Conservation (phyloP, 1,140 invertebrate genomes). For the Spodoptera litura region DNA sequence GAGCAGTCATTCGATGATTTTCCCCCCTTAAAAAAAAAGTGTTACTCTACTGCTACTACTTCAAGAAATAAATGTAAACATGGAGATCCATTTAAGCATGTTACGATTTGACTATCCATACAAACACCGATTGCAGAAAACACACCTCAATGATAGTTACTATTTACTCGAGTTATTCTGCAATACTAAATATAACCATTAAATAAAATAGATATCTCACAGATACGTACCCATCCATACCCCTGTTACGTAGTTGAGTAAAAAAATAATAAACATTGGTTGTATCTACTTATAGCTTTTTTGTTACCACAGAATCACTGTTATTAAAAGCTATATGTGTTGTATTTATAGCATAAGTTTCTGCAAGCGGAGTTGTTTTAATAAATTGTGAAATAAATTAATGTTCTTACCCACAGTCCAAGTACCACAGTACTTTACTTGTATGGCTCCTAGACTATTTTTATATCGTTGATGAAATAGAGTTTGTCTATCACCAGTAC, state of each 20-base stretch:
- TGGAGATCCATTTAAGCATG: no score
- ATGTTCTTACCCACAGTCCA: background rate
- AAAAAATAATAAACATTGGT: conserved; percentile 23
- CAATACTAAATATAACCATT: conserved; percentile 26
- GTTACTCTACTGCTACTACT: no score
- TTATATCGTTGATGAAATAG: no score
- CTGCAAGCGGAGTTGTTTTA: background rate
- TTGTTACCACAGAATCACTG: conserved; percentile 15
- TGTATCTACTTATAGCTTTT: background rate
- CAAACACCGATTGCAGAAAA: background rate
- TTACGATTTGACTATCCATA: no score
- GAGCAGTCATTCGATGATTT: no score
- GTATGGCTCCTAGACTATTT: background rate
- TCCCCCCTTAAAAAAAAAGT: no score
- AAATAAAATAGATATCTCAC: conserved; percentile 10
- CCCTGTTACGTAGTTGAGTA: conserved; percentile 14
- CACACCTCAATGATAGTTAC: background rate
- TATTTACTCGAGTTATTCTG: background rate
- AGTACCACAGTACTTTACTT: background rate
- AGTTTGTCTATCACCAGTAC: no score
- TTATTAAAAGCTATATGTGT: conserved; percentile 26
- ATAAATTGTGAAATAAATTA: background rate
- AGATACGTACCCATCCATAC: background rate
- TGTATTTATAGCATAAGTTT: conserved; percentile 1
- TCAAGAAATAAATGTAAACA: no score